Conservation (phyloP, 2,113 vertebrate species). For the Parus major region DNA sequence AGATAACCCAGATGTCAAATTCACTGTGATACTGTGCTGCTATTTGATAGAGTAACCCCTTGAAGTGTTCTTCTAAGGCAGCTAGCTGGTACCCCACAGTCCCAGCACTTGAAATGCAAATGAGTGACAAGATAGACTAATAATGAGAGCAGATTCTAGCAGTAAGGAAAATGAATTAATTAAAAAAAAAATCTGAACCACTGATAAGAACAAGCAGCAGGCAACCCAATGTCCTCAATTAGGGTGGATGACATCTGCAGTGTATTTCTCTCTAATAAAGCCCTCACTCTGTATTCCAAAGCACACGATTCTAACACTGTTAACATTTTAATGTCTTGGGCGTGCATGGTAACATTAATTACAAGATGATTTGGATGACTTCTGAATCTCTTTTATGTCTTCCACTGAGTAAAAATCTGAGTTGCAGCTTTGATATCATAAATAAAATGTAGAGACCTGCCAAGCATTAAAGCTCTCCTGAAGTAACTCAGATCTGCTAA, state of each 20-base stretch:
- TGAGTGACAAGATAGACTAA: constrained; percentile 94
- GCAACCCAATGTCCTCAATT: constrained; percentile 99
- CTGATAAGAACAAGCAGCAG: constrained; percentile 96
- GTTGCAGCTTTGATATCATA: constrained; percentile 93
- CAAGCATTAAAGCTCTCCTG: constrained; percentile 84
- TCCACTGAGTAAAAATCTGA: constrained; percentile 93
- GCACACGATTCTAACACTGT: constrained; percentile 98
- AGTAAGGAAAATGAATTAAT: constrained; percentile 96
- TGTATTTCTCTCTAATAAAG: constrained; percentile 96
- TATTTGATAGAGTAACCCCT: constrained; percentile 88
- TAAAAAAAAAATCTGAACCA: constrained; percentile 90
- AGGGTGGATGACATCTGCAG: constrained; percentile 97
- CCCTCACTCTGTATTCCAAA: constrained; percentile 99
- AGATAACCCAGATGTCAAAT: constrained; percentile 94
- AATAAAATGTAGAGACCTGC: constrained; percentile 94
- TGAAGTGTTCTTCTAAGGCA: constrained; percentile 87
- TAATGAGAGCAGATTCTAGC: constrained; percentile 98
- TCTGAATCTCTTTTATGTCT: constrained; percentile 97
- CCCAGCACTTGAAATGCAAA: constrained; percentile 99
- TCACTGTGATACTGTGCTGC: constrained; percentile 80
- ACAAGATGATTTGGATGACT: constrained; percentile 96
- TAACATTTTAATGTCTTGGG: constrained; percentile 99
- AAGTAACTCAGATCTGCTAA: constrained; percentile 81
- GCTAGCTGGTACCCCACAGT: constrained; percentile 85
- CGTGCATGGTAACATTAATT: constrained; percentile 98